Evolutionary conservation across 1,140 invertebrate genomes (phyloP), one percentile per base, ranked within the genome.

Genomic region (Panulirus ornatus): DNA sequence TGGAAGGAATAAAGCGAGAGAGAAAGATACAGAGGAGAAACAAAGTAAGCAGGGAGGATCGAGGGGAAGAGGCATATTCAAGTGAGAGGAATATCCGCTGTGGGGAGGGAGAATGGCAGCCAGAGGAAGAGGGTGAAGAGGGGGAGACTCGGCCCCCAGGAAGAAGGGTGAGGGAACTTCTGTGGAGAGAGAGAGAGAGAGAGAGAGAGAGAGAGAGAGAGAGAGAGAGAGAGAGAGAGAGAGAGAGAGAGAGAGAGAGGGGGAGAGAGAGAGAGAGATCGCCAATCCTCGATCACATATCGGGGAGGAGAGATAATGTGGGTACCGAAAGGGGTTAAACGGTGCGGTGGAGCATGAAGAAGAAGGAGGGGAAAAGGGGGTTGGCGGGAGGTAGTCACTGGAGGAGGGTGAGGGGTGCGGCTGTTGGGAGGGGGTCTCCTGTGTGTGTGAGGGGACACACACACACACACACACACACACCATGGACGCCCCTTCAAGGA

Each of bases 321-420:
- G 38, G 81, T 58, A 54, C 51, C 38, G 66, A 63, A 83, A 83
- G 36, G 81, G 81, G 81, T 83, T 83, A 83, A 83, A 83, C 81
- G 54, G 51, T 40, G 81, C 81, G 40, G 5, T 83, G 51, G 63
- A 40, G 19, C 84, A 36, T 75, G 70, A 76, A 71, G 47, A 54
- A 27, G 36, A 70, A 70, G 44, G 38, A 34, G 34, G 58, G 36
- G 66, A 42, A 16, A n/a, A 40, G 36, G 38, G 63, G n/a, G 82
- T 47, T 40, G 27, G 44, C 11, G 19, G 51, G 42, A 36, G 27
- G 16, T 1, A 8, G 6, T 40, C 16, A 36, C 11, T 22, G 42
- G 14, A 51, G 51, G 78, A 51, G 51, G 78, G 51, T 44, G 30
- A 58, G 30, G 78, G 22, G 51, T 9, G 78, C 22, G n/a, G n/a